Base-by-base conservation (phyloP, 2,888 invertebrate genomes). In the Cephus rjabovi region DNA sequence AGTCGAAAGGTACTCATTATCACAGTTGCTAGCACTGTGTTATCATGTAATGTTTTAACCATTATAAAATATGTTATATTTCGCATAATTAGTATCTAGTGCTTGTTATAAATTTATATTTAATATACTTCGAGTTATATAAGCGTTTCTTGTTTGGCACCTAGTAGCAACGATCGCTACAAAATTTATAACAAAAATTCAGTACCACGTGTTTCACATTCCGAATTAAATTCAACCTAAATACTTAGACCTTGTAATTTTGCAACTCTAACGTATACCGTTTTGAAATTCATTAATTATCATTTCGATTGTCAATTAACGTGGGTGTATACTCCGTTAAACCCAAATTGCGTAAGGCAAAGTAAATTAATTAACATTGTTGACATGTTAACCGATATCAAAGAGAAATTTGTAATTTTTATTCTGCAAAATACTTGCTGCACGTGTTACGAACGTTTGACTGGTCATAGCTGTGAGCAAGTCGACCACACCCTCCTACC, bases 401-500 rank as follows among this genome's bases (percentile, higher is more conserved):
- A 56, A 56, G 23, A 56, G 23, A 31, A 31, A 71, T 31, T 71
- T 4, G 12, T 15, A 9, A 71, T 30, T 71, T 71, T 31, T 4
- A 1, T 15, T 12, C 1, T 86, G 86, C 85, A 86, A 87, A 87
- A 86, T 86, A 71, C 77, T 70, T 78, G 81, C 75, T 78, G 77
- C 79, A 56, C 2, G 84, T 82, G 83, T 85, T 83, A 81, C 83
- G 80, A 81, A 80, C 81, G 81, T 81, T 82, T 75, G 78, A 77
- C 78, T 75, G 78, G 79, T 78, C 81, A 79, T 76, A 77, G 78
- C 84, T 86, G 79, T 80, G 84, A 84, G 83, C 80, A 79, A 83
- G 79, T 77, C 77, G 83, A 83, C 87, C 88, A 87, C 88, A 81
- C 87, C 88, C 83, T 80, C 79, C 79, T 81, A 85, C 85, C 79